Percentiles rank a stretch among this genome's conserved stretches.
These are phyloP conservation scores for Drosophila yakuba DNA, from an alignment of 1,140 invertebrate species.

Conservation along the genomic window DNA sequence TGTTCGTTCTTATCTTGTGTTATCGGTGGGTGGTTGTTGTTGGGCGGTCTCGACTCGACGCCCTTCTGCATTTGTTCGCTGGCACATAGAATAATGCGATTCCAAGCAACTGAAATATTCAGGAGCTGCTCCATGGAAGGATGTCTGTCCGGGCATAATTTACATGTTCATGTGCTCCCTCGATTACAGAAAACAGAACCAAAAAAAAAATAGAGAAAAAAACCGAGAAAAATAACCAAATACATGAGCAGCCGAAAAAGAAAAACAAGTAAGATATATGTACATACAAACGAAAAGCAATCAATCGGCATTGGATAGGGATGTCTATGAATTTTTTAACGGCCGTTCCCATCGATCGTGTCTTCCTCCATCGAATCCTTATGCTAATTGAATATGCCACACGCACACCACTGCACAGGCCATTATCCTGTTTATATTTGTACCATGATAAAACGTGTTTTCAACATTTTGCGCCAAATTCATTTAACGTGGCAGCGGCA, in stretches of 20 bases:
- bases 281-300: conserved; percentile 46
- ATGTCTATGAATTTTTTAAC: conserved; percentile 66
- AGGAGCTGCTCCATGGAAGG: conserved; percentile 32
- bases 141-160: conserved; percentile 24
- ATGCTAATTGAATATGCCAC: conserved; percentile 59
- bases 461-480: conserved; percentile 72
- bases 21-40: not conserved
- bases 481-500: conserved; percentile 50
- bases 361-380: conserved; percentile 15
- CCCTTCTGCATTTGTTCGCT: conserved; percentile 1
- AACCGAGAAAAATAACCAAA: too few species aligned
- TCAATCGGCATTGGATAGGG: conserved; percentile 55
- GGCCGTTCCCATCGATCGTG: conserved; percentile 57
- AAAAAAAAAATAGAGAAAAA: not conserved
- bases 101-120: conserved; percentile 64
- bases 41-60: conserved; percentile 3
- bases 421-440: conserved; percentile 38
- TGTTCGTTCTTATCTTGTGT: not conserved
- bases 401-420: not conserved
- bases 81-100: conserved; percentile 49
- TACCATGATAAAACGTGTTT: conserved; percentile 66
- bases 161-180: conserved; percentile 37
- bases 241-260: not conserved
- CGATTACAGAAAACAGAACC: conserved; percentile 7
- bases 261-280: conserved; percentile 1